Conservation (phyloP, 2,888 invertebrate species). For the Meloe dianella region DNA sequence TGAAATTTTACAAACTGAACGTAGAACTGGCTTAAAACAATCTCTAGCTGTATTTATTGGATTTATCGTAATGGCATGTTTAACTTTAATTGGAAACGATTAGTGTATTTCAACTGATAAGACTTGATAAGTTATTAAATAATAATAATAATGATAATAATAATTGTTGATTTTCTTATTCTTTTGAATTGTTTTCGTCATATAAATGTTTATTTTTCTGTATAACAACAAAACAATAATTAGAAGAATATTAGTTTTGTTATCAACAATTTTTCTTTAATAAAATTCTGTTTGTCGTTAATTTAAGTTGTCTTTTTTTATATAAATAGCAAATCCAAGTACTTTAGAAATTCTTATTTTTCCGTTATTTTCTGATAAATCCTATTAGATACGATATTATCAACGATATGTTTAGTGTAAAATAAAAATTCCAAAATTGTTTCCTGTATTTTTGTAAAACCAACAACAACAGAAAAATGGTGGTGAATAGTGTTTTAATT, state of each 20-base stretch:
- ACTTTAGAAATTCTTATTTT: no score
- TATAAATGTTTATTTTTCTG: background rate
- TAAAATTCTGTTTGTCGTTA: no score
- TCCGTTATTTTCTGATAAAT: background rate
- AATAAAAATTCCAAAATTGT: no score
- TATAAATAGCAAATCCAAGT: no score
- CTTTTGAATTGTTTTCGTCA: background rate
- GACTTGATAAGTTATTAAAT: background rate
- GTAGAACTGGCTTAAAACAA: constrained; percentile 68
- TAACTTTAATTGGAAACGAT: constrained; percentile 35
- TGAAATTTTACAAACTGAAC: constrained; percentile 77
- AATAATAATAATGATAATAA: constrained; percentile 19
- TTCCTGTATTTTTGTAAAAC: background rate
- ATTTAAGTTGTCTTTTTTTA: no score
- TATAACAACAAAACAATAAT: background rate
- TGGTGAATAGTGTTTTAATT: constrained; percentile 3
- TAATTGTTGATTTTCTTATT: background rate
- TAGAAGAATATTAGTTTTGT: no score
- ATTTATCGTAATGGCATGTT: constrained; percentile 73
- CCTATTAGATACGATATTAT: background rate
- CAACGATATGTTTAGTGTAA: no score
- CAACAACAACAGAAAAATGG: background rate
- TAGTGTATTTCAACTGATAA: background rate
- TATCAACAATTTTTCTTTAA: background rate
- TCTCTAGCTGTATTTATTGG: constrained; percentile 72